Evolutionary conservation across 2,888 invertebrate species (phyloP), one percentile per base, ranked within the genome.

Genomic region (Ochlodes sylvanus): DNA sequence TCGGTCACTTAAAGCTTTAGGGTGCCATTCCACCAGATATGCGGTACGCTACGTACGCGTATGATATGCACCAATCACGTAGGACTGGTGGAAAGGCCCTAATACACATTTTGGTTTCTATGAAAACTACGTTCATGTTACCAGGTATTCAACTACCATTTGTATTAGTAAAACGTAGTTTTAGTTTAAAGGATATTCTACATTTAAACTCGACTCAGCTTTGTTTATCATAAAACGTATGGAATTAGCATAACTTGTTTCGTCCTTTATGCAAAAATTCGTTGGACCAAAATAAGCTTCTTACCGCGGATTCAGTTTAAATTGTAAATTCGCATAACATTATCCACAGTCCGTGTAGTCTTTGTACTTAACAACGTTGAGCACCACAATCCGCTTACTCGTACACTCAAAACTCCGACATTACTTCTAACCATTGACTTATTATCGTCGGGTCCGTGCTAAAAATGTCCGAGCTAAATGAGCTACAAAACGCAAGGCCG

Each of bases 231-330:
- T 54, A 61, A 67, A 67, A 55, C 44, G 60, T 61, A 67, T 55
- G 54, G 42, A 60, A 67, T 67, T 67, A 61, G 60, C 66, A 67
- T 67, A 67, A 61, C 54, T 67, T 61, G 66, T 61, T 60, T 44
- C 54, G 54, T 61, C 67, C 44, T 67, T 66, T 66, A 66, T 66
- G 66, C 60, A 42, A 54, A 60, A 66, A 66, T 44, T 60, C 66
- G 66, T 66, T 44, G 52, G 54, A 60, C 66, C 66, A 66, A 66
- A 66, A 67, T 61, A 67, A 67, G 61, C 60, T 61, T 21, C 67
- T 67, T 34, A 61, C 52, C 42, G 32, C 32, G 60, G 61, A 60
- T 66, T 54, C 60, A 66, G 60, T 66, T 66, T 60, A 42, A 66
- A 66, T 66, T 66, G 27, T 60, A 66, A 66, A 66, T 60, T 66